Conservation (phyloP, 2,797 vertebrate species). For the Psittacula echo region DNA sequence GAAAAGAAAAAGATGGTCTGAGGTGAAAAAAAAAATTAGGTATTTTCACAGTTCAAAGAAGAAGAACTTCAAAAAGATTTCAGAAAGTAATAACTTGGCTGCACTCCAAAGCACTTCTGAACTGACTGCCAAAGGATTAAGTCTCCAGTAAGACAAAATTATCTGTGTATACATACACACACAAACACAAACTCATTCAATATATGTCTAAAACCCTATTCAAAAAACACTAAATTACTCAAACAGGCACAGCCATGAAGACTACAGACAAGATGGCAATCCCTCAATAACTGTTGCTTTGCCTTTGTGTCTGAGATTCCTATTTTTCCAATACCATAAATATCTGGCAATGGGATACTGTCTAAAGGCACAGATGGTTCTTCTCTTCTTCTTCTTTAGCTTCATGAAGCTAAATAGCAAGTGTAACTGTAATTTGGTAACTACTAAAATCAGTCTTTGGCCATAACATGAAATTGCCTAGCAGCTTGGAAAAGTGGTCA, state of each 20-base stretch:
- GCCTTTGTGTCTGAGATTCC: neutral
- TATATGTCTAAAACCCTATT: neutral
- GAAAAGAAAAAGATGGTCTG: neutral
- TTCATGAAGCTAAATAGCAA: neutral
- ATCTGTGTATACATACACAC: neutral
- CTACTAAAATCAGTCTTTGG: neutral
- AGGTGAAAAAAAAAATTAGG: conserved; percentile 12
- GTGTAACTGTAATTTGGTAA: neutral
- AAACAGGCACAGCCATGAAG: neutral
- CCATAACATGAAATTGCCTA: neutral
- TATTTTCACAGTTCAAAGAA: conserved; percentile 9
- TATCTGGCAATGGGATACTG: neutral
- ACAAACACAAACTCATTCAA: neutral
- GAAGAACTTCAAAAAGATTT: conserved; percentile 42
- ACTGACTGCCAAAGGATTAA: conserved; percentile 46
- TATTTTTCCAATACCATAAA: neutral
- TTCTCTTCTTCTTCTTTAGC: neutral
- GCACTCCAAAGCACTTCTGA: neutral
- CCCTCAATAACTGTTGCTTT: neutral
- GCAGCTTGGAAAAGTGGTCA: neutral
- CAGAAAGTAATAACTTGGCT: conserved; percentile 25
- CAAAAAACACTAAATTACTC: neutral
- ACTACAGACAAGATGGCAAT: neutral
- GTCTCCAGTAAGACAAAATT: conserved; percentile 31
- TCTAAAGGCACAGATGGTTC: neutral